Conservation (phyloP, 2,888 invertebrate species). For the Lithodes maja region DNA sequence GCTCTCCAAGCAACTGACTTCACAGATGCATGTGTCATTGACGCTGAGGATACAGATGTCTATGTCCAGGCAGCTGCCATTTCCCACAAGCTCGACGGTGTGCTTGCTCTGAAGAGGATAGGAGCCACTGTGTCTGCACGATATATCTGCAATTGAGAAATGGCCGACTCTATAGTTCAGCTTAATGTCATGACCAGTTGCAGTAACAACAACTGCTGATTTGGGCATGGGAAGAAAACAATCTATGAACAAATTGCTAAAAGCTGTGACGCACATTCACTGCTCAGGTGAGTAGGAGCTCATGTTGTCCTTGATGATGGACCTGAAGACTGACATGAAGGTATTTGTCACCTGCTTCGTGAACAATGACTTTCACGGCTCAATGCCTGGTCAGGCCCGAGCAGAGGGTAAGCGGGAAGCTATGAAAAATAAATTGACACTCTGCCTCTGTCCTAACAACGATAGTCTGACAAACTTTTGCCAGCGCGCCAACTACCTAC, state of each 20-base stretch:
- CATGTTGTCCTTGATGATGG: neutral
- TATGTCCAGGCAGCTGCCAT: slow-evolving; percentile 3
- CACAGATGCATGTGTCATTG: slow-evolving; percentile 7
- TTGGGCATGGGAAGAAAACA: slow-evolving; percentile 1
- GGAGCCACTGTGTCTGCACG: neutral
- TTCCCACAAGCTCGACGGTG: slow-evolving; percentile 1
- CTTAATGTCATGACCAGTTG: neutral
- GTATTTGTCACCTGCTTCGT: neutral
- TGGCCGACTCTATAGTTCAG: slow-evolving; percentile 8
- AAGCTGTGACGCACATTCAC: neutral
- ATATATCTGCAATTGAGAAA: neutral
- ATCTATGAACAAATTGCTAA: slow-evolving; percentile 6
- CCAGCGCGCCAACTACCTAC: neutral
- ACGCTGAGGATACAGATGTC: slow-evolving; percentile 16
- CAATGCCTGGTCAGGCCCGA: neutral
- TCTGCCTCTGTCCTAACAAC: neutral
- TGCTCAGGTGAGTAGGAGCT: neutral
- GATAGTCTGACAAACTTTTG: neutral
- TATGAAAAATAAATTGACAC: neutral
- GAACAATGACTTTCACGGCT: neutral
- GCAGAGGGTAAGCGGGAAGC: neutral
- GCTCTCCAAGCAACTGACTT: slow-evolving; percentile 1
- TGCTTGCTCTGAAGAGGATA: slow-evolving; percentile 2
- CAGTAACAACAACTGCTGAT: neutral
- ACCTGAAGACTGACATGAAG: neutral